Conservation (phyloP, 2,888 invertebrate genomes). For the Oxytorus armatus region DNA sequence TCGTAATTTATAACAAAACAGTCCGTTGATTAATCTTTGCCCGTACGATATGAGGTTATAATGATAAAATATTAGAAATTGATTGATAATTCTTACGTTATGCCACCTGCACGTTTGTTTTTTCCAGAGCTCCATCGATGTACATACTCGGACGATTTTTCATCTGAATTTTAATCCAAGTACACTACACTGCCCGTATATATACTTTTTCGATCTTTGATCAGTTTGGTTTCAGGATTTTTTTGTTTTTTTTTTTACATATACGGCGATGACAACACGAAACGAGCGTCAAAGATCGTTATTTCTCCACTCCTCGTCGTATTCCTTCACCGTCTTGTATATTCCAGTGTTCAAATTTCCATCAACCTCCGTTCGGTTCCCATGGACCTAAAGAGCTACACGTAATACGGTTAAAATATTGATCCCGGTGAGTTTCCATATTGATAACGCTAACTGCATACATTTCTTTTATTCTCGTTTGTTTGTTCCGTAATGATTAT, state of each 20-base stretch:
- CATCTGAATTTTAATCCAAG: constrained; percentile 32
- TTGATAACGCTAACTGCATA: too few relatives aligned
- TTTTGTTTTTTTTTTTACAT: constrained; percentile 13
- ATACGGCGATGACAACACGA: constrained; percentile 37
- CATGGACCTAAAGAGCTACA: constrained; percentile 42
- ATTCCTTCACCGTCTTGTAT: constrained; percentile 27
- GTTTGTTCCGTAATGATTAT: too few relatives aligned
- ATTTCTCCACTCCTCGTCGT: constrained; percentile 49
- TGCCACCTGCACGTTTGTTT: background rate
- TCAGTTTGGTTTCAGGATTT: background rate
- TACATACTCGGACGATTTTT: constrained; percentile 6
- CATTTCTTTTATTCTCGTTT: too few relatives aligned
- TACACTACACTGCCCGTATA: background rate
- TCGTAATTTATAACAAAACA: too few relatives aligned
- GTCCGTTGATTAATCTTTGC: too few relatives aligned
- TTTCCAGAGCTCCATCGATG: background rate
- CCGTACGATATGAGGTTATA: too few relatives aligned
- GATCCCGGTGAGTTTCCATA: background rate
- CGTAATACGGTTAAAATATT: constrained; percentile 10
- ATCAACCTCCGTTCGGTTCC: constrained; percentile 27
- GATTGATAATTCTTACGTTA: background rate
- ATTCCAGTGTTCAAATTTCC: constrained; percentile 39
- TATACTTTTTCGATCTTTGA: constrained; percentile 10
- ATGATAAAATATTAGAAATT: background rate
- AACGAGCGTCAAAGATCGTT: constrained; percentile 35